These are phyloP conservation scores for Pristionchus japonicus DNA, from an alignment of 2,888 invertebrate species.

Conservation along the genomic window DNA sequence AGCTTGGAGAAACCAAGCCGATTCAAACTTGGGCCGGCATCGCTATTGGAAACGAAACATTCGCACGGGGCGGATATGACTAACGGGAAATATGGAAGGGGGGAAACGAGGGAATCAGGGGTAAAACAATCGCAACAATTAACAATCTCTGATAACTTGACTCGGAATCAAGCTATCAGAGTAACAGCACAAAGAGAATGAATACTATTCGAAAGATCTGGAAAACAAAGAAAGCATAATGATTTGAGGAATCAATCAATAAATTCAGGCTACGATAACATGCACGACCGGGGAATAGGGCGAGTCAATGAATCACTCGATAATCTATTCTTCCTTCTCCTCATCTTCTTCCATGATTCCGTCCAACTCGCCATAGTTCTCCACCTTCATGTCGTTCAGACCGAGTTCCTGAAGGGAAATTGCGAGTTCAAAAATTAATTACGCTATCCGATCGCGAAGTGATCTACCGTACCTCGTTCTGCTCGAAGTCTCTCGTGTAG, in stretches of 20 bases:
- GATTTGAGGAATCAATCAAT: not conserved
- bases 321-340: slow-evolving; percentile 51
- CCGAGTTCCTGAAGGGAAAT: slow-evolving; percentile 80
- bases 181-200: not conserved
- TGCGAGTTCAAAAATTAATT: not conserved
- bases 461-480: slow-evolving; percentile 85
- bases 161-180: not conserved
- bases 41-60: not conserved
- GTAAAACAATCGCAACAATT: not conserved
- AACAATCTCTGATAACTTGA: not conserved
- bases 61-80: not conserved
- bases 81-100: not conserved
- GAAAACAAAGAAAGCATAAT: not conserved
- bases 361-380: slow-evolving; percentile 81
- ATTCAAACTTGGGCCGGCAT: no score
- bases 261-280: not conserved
- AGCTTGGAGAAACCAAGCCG: no score
- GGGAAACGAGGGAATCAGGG: not conserved
- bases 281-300: not conserved
- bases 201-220: slow-evolving; percentile 16
- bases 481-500: slow-evolving; percentile 89
- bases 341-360: slow-evolving; percentile 64
- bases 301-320: not conserved
- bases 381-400: slow-evolving; percentile 94
- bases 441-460: not conserved